Percentiles rank a stretch among this genome's conserved stretches.
Evolutionary conservation across 2,113 vertebrate genomes (phyloP).

Genomic region (Nycticebus coucang): DNA sequence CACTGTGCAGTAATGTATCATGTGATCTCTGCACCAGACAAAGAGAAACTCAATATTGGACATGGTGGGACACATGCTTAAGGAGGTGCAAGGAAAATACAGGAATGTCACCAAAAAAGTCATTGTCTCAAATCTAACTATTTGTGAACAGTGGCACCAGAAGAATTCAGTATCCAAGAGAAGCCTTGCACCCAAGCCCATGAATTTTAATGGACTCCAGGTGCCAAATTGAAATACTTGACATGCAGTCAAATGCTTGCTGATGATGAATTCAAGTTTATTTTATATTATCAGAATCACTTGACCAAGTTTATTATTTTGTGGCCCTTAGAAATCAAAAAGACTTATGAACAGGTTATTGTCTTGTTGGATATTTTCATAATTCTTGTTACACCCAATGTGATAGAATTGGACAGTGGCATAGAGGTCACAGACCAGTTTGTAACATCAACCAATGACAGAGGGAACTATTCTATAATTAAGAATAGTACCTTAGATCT

Average conservation of each 20-base stretch:
- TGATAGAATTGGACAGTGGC: constrained; percentile 31
- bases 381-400: background rate
- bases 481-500: too few relatives aligned
- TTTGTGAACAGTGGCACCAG: constrained; percentile 56
- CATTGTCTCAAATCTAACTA: constrained; percentile 51
- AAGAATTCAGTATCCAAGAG: constrained; percentile 49
- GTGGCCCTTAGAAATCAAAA: constrained; percentile 18
- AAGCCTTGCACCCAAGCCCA: background rate
- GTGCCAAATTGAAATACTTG: constrained; percentile 62
- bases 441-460: too few relatives aligned
- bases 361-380: constrained; percentile 62
- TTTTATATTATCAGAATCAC: constrained; percentile 33
- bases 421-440: constrained; percentile 46
- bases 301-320: constrained; percentile 57
- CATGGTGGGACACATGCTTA: constrained; percentile 43
- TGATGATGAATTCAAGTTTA: constrained; percentile 50
- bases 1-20: background rate
- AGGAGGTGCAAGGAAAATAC: constrained; percentile 27
- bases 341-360: too few relatives aligned
- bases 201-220: background rate
- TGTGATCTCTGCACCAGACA: constrained; percentile 23
- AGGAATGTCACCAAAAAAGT: constrained; percentile 63
- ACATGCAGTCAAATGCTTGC: constrained; percentile 4
- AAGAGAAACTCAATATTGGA: constrained; percentile 52
- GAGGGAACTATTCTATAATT: too few relatives aligned